Percentiles rank a stretch among this genome's conserved stretches.
Conservation (phyloP, 2,888 invertebrate genomes). For the Dyspetes luteomarginatus region DNA sequence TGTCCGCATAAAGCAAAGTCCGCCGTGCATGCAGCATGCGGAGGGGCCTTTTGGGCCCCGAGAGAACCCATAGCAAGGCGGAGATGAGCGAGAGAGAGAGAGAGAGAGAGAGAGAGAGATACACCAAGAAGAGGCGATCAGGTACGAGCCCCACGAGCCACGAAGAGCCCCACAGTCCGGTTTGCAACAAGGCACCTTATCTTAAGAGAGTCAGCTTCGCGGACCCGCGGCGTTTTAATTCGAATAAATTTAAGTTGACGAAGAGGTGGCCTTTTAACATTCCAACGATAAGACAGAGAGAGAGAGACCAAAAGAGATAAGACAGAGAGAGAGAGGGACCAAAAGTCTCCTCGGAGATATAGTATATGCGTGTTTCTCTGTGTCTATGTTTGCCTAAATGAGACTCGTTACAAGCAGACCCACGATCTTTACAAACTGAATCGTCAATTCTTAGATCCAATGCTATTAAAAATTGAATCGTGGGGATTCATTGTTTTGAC, state of each 20-base stretch:
- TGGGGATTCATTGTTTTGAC: background rate
- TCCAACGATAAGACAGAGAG: constrained; percentile 78
- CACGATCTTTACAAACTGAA: constrained; percentile 46
- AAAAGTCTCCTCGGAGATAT: too few species aligned
- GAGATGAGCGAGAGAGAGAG: constrained; percentile 4
- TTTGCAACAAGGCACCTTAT: constrained; percentile 73
- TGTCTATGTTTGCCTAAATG: constrained; percentile 51
- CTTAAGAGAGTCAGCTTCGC: constrained; percentile 75
- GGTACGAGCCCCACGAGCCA: constrained; percentile 49
- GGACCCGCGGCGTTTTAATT: constrained; percentile 80
- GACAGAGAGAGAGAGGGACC: constrained; percentile 1
- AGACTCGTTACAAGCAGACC: constrained; percentile 57
- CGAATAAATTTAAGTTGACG: constrained; percentile 83
- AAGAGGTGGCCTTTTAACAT: constrained; percentile 83
- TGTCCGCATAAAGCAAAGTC: constrained; percentile 80
- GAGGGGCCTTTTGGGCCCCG: constrained; percentile 16
- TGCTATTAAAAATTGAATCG: background rate
- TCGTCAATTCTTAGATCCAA: constrained; percentile 17
- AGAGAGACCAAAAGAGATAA: too few species aligned
- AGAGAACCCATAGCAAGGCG: constrained; percentile 39
- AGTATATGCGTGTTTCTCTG: constrained; percentile 43
- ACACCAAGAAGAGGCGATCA: constrained; percentile 39
- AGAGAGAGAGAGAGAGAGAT: constrained; percentile 11
- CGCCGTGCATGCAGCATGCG: constrained; percentile 56
- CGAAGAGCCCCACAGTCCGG: constrained; percentile 68